phyloP scores from a whole-genome alignment of 2,113 vertebrate genomes.

The Megalops atlanticus region DNA sequence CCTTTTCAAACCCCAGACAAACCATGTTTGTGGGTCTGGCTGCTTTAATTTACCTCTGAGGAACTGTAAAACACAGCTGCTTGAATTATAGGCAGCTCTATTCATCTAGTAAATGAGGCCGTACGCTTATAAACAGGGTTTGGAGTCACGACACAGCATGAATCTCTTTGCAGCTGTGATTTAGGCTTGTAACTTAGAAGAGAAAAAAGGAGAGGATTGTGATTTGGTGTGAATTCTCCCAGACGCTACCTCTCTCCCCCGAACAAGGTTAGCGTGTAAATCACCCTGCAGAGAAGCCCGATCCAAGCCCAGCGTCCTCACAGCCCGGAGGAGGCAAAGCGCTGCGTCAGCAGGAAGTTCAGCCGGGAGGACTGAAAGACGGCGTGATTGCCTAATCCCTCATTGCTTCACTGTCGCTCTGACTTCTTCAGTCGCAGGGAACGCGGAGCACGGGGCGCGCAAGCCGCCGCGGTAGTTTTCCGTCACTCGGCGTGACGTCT shows the following conservation, averaged over 20 bases:
- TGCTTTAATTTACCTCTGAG: background rate
- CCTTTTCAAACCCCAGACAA: background rate
- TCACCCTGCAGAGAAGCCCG: background rate
- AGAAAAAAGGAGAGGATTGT: background rate
- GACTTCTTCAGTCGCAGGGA: background rate
- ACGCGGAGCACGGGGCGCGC: background rate
- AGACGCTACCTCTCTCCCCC: too few species aligned
- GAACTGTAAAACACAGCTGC: background rate
- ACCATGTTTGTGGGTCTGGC: background rate
- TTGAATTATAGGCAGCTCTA: background rate
- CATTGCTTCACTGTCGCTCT: background rate
- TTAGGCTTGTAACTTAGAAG: background rate
- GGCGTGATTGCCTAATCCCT: background rate
- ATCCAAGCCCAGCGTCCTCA: background rate
- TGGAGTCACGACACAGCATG: background rate
- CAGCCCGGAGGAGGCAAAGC: background rate
- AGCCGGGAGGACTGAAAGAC: background rate
- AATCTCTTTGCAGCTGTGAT: background rate
- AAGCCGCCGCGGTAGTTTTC: background rate
- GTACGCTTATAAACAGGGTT: background rate
- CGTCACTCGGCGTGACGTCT: slow-evolving; percentile 3
- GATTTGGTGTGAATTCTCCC: background rate
- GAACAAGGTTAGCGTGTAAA: background rate
- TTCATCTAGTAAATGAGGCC: background rate
- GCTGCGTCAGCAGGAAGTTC: background rate